Conservation (phyloP, 1,140 invertebrate species). For the Branchinecta lindahli region DNA sequence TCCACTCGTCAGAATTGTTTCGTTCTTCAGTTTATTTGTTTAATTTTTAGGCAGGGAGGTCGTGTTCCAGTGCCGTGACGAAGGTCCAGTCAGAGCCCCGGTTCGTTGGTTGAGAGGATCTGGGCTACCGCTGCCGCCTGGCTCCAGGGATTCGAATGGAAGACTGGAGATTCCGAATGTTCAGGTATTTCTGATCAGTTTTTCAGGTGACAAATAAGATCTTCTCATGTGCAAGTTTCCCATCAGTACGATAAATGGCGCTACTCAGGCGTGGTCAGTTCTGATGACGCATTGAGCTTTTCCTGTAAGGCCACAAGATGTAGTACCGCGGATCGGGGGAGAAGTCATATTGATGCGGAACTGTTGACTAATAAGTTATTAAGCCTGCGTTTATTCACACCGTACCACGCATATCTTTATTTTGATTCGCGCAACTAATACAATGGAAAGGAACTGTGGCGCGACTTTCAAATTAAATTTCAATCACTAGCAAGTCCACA, state of each 20-base stretch:
- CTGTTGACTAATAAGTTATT: slow-evolving; percentile 9
- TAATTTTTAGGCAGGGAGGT: slow-evolving; percentile 56
- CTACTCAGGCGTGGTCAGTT: slow-evolving; percentile 3
- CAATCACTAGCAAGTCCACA: no score
- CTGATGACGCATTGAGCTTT: background rate
- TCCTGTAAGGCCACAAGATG: no score
- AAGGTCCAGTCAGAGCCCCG: slow-evolving; percentile 52
- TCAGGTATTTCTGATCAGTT: slow-evolving; percentile 36
- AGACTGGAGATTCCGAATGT: slow-evolving; percentile 72
- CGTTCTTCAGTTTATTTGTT: no score
- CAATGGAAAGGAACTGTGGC: no score
- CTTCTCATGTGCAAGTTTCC: background rate
- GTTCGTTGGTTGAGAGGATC: slow-evolving; percentile 59
- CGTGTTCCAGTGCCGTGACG: slow-evolving; percentile 78
- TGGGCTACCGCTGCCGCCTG: slow-evolving; percentile 48
- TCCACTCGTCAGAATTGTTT: no score
- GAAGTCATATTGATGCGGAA: background rate
- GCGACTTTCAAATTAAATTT: no score
- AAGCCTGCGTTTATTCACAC: background rate
- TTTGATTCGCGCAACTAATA: no score
- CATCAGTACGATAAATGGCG: background rate
- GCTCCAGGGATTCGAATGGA: slow-evolving; percentile 50
- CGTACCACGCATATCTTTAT: no score
- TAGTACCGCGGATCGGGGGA: background rate
- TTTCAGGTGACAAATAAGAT: slow-evolving; percentile 7